Evolutionary conservation across 92 coral and sea anemone species (phyloP).

Genomic region (Muricea muricata): DNA sequence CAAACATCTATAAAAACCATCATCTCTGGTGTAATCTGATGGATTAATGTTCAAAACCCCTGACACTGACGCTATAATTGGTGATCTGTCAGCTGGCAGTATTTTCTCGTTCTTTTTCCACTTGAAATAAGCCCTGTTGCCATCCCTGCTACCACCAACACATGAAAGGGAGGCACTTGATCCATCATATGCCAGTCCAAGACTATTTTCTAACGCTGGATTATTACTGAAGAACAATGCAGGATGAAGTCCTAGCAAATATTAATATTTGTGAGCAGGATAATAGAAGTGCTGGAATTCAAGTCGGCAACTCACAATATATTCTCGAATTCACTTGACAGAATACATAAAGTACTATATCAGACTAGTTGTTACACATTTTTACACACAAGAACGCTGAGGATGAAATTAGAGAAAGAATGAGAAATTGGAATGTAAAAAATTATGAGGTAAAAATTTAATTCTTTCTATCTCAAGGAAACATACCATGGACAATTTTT

Average conservation of each 20-base stretch:
- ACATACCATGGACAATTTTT: no score
- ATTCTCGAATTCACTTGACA: no score
- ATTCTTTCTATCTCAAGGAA: no score
- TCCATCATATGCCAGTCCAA: not conserved
- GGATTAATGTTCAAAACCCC: slow-evolving; percentile 77
- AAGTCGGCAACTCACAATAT: no score
- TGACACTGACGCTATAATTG: not conserved
- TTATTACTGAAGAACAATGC: slow-evolving; percentile 25
- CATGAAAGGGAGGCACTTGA: not conserved
- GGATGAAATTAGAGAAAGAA: no score
- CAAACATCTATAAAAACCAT: slow-evolving; percentile 87
- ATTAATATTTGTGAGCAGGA: not conserved
- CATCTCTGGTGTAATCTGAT: slow-evolving; percentile 74
- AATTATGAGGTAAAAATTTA: no score
- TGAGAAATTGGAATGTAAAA: no score
- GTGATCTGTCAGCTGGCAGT: not conserved
- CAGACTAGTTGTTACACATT: no score
- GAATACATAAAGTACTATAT: no score
- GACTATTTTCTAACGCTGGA: not conserved
- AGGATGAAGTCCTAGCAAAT: not conserved
- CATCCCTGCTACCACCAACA: slow-evolving; percentile 27
- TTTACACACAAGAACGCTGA: no score
- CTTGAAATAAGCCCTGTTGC: not conserved
- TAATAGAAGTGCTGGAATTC: not conserved
- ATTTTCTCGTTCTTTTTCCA: slow-evolving; percentile 1